Conservation (phyloP, 1,140 invertebrate genomes). For the Drosophila teissieri region DNA sequence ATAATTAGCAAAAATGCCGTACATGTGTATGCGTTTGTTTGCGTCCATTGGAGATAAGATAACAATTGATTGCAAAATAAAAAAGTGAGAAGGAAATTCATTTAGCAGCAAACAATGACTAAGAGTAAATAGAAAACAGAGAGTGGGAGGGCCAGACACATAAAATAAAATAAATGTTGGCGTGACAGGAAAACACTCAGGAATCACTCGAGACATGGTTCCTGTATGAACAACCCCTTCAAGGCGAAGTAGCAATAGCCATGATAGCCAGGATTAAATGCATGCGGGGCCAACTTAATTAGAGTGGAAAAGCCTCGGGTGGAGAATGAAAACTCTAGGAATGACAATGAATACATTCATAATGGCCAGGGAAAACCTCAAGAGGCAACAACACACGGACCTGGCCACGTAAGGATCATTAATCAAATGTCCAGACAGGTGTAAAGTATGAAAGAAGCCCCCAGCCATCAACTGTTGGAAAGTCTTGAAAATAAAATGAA, state of each 20-base stretch:
- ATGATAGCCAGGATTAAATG: constrained; percentile 36
- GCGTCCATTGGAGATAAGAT: constrained; percentile 29
- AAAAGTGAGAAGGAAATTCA: constrained; percentile 13
- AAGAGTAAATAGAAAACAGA: constrained; percentile 24
- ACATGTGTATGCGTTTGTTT: constrained; percentile 32
- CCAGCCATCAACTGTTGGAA: constrained; percentile 14
- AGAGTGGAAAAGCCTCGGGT: constrained; percentile 17
- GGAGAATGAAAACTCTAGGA: constrained; percentile 33
- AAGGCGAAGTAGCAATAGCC: constrained; percentile 3
- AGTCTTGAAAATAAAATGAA: constrained; percentile 53
- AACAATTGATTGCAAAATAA: constrained; percentile 26
- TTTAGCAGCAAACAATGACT: constrained; percentile 35
- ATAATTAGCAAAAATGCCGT: constrained; percentile 35
- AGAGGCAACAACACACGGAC: constrained; percentile 30
- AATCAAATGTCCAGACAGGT: constrained; percentile 83
- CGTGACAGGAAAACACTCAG: constrained; percentile 55
- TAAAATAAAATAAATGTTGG: constrained; percentile 45
- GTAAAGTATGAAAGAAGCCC: constrained; percentile 67
- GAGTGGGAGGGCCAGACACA: constrained; percentile 32
- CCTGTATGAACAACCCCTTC: constrained; percentile 30
- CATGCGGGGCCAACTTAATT: constrained; percentile 42
- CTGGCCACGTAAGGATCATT: constrained; percentile 75
- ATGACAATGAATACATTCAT: constrained; percentile 73
- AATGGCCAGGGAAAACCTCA: constrained; percentile 54
- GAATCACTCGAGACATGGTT: constrained; percentile 50